Evolutionary conservation across 1,140 invertebrate species (phyloP), one percentile per base, ranked within the genome.

Genomic region (Portunus trituberculatus): DNA sequence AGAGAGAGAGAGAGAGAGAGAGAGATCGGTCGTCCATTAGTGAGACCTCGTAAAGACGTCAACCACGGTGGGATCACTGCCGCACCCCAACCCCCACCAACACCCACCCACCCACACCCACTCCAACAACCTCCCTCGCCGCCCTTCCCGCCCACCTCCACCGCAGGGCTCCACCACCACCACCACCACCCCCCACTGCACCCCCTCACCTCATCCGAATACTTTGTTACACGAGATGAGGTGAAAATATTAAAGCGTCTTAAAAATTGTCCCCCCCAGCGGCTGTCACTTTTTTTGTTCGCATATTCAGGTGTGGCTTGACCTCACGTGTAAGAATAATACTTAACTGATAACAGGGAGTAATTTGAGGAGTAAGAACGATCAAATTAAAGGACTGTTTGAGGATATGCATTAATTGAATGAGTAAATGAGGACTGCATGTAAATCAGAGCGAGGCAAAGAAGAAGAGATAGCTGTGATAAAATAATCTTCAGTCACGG

Each of bases 11-110:
- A 86, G 76, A 39, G 45, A 83, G 67, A 32, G 67, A 31, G 67
- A 14, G 52, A 92, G 52, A 83, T 76, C 76, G n/a, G 0, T 45
- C 89, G 89, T 91, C 52, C 90, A 91, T 91, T 91, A 91, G 90
- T 32, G 90, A 76, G 14, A 32, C 7, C 52, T 91, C 90, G 90
- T 91, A 91, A 91, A 91, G 90, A 76, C 59, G 90, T 91, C 90
- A 91, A 14, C 29, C 20, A 25, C 4, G 90, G 29, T 91, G 14
- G 29, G 90, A 91, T 91, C 90, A 59, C 89, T 7, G 89, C 45
- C 48, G 25, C 10, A n/a, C 29, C 10, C n/a, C 88, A 7, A 4
- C 84, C 84, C 14, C 10, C 84, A 12, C 29, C 84, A 20, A n/a
- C 46, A n/a, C 88, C 25, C 88, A 16, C 2, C 87, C 20, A 25